Evolutionary conservation across 1,140 invertebrate species (phyloP).

Genomic region (Diplogasteroides magnus): DNA sequence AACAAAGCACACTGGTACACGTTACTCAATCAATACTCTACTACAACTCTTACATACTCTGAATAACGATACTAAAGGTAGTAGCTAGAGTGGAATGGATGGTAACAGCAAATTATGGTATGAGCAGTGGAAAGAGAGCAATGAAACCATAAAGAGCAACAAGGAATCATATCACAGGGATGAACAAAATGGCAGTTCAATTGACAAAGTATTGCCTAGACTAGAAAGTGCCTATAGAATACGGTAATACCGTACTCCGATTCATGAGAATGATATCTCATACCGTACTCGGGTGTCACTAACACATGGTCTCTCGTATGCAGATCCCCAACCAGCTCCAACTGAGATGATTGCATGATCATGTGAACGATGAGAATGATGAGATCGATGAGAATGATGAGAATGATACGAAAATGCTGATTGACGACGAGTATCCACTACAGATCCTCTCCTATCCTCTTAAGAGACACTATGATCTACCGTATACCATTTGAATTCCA

Average conservation of each 20-base stretch:
- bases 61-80: not conserved
- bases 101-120: too few species aligned
- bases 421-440: too few species aligned
- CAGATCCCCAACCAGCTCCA: constrained; percentile 49
- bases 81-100: not conserved
- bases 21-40: not conserved
- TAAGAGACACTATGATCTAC: too few species aligned
- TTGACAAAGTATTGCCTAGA: too few species aligned
- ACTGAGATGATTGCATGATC: constrained; percentile 45
- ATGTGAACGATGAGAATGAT: constrained; percentile 6
- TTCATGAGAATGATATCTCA: constrained; percentile 50
- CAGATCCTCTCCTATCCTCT: too few species aligned
- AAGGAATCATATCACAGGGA: too few species aligned
- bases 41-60: not conserved
- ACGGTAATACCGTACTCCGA: too few species aligned
- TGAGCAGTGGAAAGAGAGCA: too few species aligned
- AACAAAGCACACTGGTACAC: not conserved
- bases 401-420: not conserved
- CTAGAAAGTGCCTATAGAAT: too few species aligned
- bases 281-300: constrained; percentile 52
- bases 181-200: too few species aligned
- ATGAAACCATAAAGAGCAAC: too few species aligned
- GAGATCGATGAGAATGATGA: constrained; percentile 6
- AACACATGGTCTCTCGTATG: constrained; percentile 44
- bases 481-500: too few species aligned